These are phyloP conservation scores for Leucosticte australis DNA, from an alignment of 2,113 vertebrate genomes.

Conservation along the genomic window DNA sequence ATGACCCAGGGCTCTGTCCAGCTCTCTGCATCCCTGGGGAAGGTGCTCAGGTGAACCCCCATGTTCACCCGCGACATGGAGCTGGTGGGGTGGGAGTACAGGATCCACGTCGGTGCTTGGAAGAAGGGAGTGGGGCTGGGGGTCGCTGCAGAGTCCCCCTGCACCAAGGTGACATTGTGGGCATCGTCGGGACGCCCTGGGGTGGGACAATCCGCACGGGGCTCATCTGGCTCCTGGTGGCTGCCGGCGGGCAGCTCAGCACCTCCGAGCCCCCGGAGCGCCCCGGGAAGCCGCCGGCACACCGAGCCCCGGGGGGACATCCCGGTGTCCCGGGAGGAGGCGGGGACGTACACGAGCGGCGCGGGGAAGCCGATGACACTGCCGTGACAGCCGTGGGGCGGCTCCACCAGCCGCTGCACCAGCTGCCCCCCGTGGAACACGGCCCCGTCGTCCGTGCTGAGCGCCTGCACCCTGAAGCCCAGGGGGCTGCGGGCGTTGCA, in stretches of 20 bases:
- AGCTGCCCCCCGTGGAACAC: constrained; percentile 85
- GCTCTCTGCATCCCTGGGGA: constrained; percentile 84
- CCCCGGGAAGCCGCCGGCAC: accelerated
- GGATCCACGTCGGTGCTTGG: constrained; percentile 84
- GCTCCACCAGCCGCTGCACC: constrained; percentile 83
- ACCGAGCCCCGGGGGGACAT: accelerated
- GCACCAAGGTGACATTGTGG: accelerated
- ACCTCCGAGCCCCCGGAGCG: accelerated
- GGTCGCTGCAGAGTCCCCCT: accelerated
- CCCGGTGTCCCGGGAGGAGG: accelerated
- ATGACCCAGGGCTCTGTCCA: constrained; percentile 94
- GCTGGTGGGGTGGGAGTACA: constrained; percentile 89
- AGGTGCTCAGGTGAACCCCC: constrained; percentile 85
- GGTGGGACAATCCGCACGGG: accelerated
- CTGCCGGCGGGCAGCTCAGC: background rate
- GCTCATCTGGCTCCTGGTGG: accelerated
- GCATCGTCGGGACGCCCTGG: accelerated
- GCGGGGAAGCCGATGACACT: constrained; percentile 89
- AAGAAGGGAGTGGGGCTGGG: constrained; percentile 2
- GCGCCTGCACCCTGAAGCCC: constrained; percentile 87
- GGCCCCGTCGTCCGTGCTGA: constrained; percentile 83
- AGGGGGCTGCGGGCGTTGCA: constrained; percentile 90
- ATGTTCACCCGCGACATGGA: constrained; percentile 80
- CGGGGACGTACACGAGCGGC: constrained; percentile 24
- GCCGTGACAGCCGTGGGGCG: constrained; percentile 88